Base-by-base conservation (phyloP, 2,113 vertebrate species). In the Eonycteris spelaea region DNA sequence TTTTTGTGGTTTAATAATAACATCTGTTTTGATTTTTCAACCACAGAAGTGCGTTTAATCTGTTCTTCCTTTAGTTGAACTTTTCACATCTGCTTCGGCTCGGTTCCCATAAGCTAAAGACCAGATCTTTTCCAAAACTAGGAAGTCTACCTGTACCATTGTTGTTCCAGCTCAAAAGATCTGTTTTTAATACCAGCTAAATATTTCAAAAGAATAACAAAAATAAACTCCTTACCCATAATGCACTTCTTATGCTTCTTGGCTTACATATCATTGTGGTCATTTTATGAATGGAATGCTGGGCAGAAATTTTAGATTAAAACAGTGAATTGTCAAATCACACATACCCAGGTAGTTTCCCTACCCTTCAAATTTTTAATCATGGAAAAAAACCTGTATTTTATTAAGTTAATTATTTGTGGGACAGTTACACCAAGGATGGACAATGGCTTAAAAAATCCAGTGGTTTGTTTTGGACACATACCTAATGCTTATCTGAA, bases 11-110 rank as follows among this genome's bases (percentile, higher is more conserved):
- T 98, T 98, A 98, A 98, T 98, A 99, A 98, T 97, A 98, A 98
- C 98, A 99, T 99, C 98, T 99, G 98, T 98, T 99, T 98, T 98
- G 98, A 96, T 98, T 99, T 98, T 99, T 97, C 96, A 98, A 97
- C 97, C 98, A 98, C 98, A 98, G 95, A 98, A 98, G 98, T 98
- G 97, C 86, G 0, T 98, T 98, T 99, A 98, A 98, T 99, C 98
- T 98, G 98, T 98, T 98, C 98, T 99, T 99, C 98, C 98, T 99
- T 99, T 98, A 98, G 98, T 98, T 99, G 98, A 99, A 98, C 98
- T 99, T 98, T 99, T 99, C 98, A 98, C 98, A 98, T 98, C 98
- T 99, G 98, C 97, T 98, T 94, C 98, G 98, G 98, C 98, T 98
- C 95, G 83, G 97, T 98, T 99, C 98, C 98, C 98, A 98, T 98